Conservation (phyloP, 2,797 vertebrate genomes). For the Leontopithecus rosalia region DNA sequence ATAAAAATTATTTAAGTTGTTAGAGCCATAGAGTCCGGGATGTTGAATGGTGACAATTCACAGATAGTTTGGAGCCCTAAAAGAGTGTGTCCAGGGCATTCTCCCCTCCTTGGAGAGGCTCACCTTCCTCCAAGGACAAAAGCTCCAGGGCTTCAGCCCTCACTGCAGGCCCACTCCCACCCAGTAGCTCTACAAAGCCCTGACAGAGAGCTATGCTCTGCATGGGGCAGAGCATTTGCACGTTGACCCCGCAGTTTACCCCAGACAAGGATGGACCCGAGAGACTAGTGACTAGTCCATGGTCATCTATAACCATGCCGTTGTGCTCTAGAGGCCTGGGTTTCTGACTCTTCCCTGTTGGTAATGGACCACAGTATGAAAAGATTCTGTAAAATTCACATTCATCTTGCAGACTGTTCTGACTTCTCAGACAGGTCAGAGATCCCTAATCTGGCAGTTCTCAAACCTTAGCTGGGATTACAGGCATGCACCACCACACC, state of each 20-base stretch:
- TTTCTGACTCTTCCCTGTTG: not conserved
- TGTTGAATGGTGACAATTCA: not conserved
- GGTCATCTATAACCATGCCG: not conserved
- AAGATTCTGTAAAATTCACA: not conserved
- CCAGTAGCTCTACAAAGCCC: not conserved
- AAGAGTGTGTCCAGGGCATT: not conserved
- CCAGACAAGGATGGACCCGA: not conserved
- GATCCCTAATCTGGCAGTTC: not conserved
- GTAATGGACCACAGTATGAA: not conserved
- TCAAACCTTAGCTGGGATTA: not conserved
- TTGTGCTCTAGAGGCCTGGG: not conserved
- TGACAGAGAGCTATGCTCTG: not conserved
- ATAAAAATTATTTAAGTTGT: conserved; percentile 82
- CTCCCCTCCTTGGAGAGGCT: not conserved
- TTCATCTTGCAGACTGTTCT: not conserved
- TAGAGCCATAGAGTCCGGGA: conserved; percentile 56
- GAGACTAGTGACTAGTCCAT: not conserved
- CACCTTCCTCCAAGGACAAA: not conserved
- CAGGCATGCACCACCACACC: too few relatives aligned
- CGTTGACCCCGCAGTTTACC: not conserved
- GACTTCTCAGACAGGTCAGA: not conserved
- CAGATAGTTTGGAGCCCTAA: not conserved
- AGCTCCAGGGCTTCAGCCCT: not conserved
- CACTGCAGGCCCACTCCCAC: not conserved
- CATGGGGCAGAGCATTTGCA: not conserved